Evolutionary conservation across 1,140 invertebrate species (phyloP).

Genomic region (Psilanteris sp.): DNA sequence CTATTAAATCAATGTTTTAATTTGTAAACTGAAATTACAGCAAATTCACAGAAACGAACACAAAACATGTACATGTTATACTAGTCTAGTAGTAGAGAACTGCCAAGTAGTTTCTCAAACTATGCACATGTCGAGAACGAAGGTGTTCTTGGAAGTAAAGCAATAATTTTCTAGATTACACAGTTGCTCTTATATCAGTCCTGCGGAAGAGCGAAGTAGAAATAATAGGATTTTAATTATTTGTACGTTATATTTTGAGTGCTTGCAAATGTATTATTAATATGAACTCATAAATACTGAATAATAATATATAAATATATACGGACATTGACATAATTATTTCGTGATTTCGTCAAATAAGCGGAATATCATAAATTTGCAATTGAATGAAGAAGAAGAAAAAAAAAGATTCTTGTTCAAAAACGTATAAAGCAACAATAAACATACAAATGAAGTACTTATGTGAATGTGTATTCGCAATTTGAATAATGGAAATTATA

Average conservation of each 20-base stretch:
- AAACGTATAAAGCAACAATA: too few species aligned
- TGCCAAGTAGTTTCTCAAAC: conserved; percentile 57
- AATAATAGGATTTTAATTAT: conserved; percentile 54
- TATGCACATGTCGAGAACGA: conserved; percentile 57
- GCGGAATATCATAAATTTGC: too few species aligned
- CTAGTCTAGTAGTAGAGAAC: conserved; percentile 45
- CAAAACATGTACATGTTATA: conserved; percentile 52
- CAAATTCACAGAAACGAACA: conserved; percentile 49
- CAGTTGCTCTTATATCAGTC: conserved; percentile 54
- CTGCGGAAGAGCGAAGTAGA: conserved; percentile 40
- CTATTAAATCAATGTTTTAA: conserved; percentile 43
- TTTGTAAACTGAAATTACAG: conserved; percentile 54
- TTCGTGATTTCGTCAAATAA: too few species aligned
- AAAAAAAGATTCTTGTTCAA: too few species aligned
- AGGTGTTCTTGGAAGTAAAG: conserved; percentile 59
- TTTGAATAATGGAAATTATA: too few species aligned
- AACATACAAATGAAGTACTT: too few species aligned
- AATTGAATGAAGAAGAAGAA: too few species aligned
- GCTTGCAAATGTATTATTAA: conserved; percentile 13
- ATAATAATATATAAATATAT: too few species aligned
- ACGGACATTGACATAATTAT: too few species aligned
- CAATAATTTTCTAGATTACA: conserved; percentile 56
- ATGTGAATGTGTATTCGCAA: too few species aligned
- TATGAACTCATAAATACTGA: too few species aligned
- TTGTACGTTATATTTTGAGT: conserved; percentile 13